Evolutionary conservation across 2,113 vertebrate species (phyloP).

Genomic region (Gambusia holbrooki): DNA sequence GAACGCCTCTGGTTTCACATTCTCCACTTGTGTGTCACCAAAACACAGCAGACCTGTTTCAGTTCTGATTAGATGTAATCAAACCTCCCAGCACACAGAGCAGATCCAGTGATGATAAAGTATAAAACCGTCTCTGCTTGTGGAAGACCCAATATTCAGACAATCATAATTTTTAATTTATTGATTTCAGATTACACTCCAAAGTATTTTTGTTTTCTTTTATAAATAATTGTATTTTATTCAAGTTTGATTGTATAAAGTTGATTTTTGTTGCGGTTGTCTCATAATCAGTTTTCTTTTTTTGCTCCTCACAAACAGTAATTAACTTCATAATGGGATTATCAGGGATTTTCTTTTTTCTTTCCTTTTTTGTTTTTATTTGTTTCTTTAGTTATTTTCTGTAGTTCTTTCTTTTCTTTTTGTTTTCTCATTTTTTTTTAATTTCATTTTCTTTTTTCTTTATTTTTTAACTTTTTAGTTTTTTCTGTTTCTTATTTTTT

Average conservation of each 20-base stretch:
- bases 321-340: slow-evolving; percentile 41
- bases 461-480: not conserved
- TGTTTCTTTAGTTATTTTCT: not conserved
- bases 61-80: not conserved
- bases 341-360: not conserved
- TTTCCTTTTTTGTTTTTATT: not conserved
- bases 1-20: not conserved
- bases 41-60: not conserved
- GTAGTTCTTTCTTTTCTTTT: not conserved
- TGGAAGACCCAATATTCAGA: not conserved
- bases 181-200: too few relatives aligned
- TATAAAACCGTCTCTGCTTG: not conserved
- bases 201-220: not conserved
- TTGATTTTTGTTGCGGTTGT: not conserved
- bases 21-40: not conserved
- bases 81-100: not conserved
- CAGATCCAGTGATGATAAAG: slow-evolving; percentile 45
- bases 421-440: not conserved
- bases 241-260: not conserved
- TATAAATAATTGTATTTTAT: not conserved
- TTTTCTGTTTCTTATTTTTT: too few relatives aligned
- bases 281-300: slow-evolving; percentile 25
- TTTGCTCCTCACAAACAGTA: slow-evolving; percentile 17
- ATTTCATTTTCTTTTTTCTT: not conserved
- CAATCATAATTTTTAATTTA: not conserved